phyloP scores from a whole-genome alignment of 2,797 vertebrate genomes.

The Clarias pachynema region DNA sequence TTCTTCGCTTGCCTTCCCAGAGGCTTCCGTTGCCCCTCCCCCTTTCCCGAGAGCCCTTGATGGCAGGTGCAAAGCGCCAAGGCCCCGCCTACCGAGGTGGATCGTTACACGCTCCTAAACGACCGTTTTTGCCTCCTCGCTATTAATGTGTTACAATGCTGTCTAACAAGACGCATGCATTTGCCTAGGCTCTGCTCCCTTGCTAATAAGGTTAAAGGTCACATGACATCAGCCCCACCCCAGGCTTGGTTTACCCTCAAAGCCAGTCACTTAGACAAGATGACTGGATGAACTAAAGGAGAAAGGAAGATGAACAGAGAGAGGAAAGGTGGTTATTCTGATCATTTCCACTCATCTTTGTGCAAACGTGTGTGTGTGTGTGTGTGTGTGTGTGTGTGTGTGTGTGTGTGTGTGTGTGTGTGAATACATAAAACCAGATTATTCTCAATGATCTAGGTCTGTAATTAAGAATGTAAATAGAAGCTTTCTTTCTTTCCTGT shows the following conservation, averaged over 20 bases:
- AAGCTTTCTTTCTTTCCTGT: slow-evolving; percentile 31
- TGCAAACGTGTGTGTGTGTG: slow-evolving; percentile 52
- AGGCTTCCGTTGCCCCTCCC: slow-evolving; percentile 70
- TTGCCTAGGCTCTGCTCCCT: slow-evolving; percentile 1
- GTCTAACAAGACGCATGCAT: slow-evolving; percentile 1
- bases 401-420: slow-evolving; percentile 42
- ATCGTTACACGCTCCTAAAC: slow-evolving; percentile 87
- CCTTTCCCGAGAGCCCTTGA: slow-evolving; percentile 72
- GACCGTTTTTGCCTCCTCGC: slow-evolving; percentile 91
- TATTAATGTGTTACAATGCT: slow-evolving; percentile 78
- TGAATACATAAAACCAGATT: not conserved
- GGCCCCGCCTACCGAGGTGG: slow-evolving; percentile 78
- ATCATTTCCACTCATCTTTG: slow-evolving; percentile 32
- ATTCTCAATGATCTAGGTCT: slow-evolving; percentile 12
- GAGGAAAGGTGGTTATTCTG: slow-evolving; percentile 63
- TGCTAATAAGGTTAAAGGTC: slow-evolving; percentile 10
- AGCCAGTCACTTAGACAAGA: slow-evolving; percentile 31
- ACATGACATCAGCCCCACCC: slow-evolving; percentile 38
- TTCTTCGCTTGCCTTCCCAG: slow-evolving; percentile 69
- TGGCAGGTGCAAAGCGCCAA: slow-evolving; percentile 82
- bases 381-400: slow-evolving; percentile 59
- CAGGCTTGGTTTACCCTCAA: slow-evolving; percentile 12
- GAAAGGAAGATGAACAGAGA: slow-evolving; percentile 47
- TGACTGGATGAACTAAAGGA: slow-evolving; percentile 34
- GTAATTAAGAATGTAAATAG: slow-evolving; percentile 51